Evolutionary conservation across 2,888 invertebrate genomes (phyloP).

Genomic region (Bellardia bayeri): DNA sequence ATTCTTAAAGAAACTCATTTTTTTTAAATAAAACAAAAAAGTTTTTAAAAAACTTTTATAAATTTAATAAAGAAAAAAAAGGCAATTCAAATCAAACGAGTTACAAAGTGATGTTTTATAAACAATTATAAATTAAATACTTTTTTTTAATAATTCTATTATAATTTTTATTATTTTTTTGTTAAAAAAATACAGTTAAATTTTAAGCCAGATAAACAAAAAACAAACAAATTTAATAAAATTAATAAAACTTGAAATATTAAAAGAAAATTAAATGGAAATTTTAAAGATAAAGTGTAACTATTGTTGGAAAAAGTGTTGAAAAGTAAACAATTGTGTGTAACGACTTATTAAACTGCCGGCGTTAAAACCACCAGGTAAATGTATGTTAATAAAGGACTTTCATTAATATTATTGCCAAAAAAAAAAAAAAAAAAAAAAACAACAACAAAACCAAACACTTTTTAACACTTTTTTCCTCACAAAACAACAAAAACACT

Average conservation of each 20-base stretch:
- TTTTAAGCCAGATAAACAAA: slow-evolving; percentile 37
- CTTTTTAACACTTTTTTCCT: slow-evolving; percentile 65
- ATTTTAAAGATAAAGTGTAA: slow-evolving; percentile 17
- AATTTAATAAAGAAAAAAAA: slow-evolving; percentile 56
- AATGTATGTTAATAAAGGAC: slow-evolving; percentile 42
- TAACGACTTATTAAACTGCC: slow-evolving; percentile 20
- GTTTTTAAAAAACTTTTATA: slow-evolving; percentile 72
- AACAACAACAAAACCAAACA: slow-evolving; percentile 28
- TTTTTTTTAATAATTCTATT: slow-evolving; percentile 58
- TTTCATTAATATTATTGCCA: slow-evolving; percentile 6
- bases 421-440: not conserved
- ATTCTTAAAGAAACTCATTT: slow-evolving; percentile 65
- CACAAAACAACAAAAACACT: slow-evolving; percentile 23
- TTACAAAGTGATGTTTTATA: slow-evolving; percentile 83
- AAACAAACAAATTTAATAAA: slow-evolving; percentile 43
- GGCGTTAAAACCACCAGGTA: slow-evolving; percentile 53
- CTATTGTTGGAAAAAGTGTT: slow-evolving; percentile 41
- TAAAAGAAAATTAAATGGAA: slow-evolving; percentile 17
- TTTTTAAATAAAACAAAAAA: slow-evolving; percentile 47
- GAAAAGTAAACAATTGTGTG: slow-evolving; percentile 33
- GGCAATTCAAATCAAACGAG: slow-evolving; percentile 82
- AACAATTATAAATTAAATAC: slow-evolving; percentile 68
- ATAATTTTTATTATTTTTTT: slow-evolving; percentile 41
- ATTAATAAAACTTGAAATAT: slow-evolving; percentile 17
- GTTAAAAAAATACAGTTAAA: slow-evolving; percentile 60